Evolutionary conservation across 1,140 invertebrate genomes (phyloP).

Genomic region (Pogonomyrmex barbatus): DNA sequence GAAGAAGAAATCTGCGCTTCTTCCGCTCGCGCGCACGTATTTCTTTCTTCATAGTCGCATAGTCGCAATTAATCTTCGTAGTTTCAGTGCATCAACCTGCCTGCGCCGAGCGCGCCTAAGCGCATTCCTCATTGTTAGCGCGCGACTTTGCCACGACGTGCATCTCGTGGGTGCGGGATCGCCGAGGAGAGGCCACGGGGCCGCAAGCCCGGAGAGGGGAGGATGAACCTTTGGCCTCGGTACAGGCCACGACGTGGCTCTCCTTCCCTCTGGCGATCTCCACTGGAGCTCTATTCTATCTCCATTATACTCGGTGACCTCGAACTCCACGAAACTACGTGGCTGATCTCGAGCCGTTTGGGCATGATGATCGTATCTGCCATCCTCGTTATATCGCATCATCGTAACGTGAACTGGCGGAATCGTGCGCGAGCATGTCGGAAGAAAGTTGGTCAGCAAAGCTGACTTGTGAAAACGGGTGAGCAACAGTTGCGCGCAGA

Average conservation of each 20-base stretch:
- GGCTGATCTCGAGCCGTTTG: slow-evolving; percentile 37
- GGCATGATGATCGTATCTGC: slow-evolving; percentile 35
- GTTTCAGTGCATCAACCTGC: slow-evolving; percentile 76
- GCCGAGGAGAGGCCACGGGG: background rate
- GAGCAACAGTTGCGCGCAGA: background rate
- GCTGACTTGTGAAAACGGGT: background rate
- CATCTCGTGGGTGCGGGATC: slow-evolving; percentile 70
- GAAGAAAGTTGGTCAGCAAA: slow-evolving; percentile 48
- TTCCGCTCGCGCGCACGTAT: slow-evolving; percentile 46
- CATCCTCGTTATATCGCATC: slow-evolving; percentile 50
- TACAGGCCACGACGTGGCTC: slow-evolving; percentile 75
- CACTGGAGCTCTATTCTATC: slow-evolving; percentile 54
- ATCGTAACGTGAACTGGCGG: slow-evolving; percentile 23
- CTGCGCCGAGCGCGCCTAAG: slow-evolving; percentile 60
- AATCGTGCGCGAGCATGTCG: background rate
- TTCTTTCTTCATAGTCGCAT: slow-evolving; percentile 57
- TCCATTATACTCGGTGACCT: slow-evolving; percentile 69
- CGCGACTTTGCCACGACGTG: slow-evolving; percentile 60
- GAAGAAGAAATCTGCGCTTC: slow-evolving; percentile 69
- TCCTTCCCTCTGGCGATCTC: slow-evolving; percentile 65
- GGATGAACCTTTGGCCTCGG: slow-evolving; percentile 75
- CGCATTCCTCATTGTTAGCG: slow-evolving; percentile 78
- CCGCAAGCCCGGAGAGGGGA: slow-evolving; percentile 16
- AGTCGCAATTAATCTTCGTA: slow-evolving; percentile 79
- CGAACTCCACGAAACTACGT: slow-evolving; percentile 58